Conservation (phyloP, 2,888 invertebrate genomes). For the Nowickia ferox region DNA sequence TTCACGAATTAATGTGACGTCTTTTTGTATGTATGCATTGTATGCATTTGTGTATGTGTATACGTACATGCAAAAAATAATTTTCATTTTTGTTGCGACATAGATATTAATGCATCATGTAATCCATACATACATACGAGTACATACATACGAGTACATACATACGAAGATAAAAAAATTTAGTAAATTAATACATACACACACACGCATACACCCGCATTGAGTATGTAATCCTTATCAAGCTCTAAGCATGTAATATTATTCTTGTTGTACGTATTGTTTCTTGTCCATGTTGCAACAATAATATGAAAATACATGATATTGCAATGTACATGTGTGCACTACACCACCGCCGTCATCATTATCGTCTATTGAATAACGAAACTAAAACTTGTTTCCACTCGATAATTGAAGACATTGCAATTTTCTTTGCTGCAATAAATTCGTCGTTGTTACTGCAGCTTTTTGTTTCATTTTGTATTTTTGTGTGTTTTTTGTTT, state of each 20-base stretch:
- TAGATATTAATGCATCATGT: slow-evolving; percentile 41
- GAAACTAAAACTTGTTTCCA: slow-evolving; percentile 66
- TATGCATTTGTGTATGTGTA: neutral
- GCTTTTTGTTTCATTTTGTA: slow-evolving; percentile 29
- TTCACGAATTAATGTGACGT: slow-evolving; percentile 1
- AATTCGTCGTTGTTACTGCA: slow-evolving; percentile 14
- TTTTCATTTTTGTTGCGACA: slow-evolving; percentile 45
- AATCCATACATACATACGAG: neutral
- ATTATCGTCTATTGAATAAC: slow-evolving; percentile 65
- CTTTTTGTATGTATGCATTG: neutral
- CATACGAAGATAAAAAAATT: too few relatives aligned
- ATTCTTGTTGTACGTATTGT: slow-evolving; percentile 31
- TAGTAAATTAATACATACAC: neutral
- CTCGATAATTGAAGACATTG: slow-evolving; percentile 63
- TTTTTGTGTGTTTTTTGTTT: neutral
- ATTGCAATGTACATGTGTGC: slow-evolving; percentile 9
- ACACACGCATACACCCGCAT: neutral
- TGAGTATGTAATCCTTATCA: slow-evolving; percentile 48
- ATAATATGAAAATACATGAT: slow-evolving; percentile 9
- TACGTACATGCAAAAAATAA: neutral
- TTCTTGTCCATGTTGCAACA: slow-evolving; percentile 51
- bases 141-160: too few relatives aligned
- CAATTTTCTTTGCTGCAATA: slow-evolving; percentile 56
- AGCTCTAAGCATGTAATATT: slow-evolving; percentile 34
- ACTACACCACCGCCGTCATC: slow-evolving; percentile 18